These are phyloP conservation scores for Eidolon dupreanum DNA, from an alignment of 2,797 vertebrate species.

Conservation along the genomic window DNA sequence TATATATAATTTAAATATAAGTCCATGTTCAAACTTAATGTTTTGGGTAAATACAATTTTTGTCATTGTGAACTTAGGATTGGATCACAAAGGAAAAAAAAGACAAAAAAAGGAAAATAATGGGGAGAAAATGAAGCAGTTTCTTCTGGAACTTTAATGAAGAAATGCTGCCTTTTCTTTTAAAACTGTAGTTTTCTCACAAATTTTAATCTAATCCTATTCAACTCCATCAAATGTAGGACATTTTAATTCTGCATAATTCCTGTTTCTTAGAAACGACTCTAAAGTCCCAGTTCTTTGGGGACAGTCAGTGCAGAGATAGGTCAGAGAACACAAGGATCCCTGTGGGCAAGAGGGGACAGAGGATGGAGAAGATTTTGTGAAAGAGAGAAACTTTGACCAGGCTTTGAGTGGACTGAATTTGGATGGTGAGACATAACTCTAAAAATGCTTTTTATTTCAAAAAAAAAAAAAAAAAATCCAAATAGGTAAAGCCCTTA, in stretches of 20 bases:
- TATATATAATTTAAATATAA: conserved; percentile 40
- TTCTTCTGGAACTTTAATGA: neutral
- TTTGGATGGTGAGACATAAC: conserved; percentile 30
- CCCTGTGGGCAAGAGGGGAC: neutral
- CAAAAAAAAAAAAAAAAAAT: neutral
- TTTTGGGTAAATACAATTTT: too few species aligned
- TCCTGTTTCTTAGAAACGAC: conserved; percentile 65
- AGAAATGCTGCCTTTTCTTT: conserved; percentile 53
- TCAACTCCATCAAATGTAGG: conserved; percentile 54
- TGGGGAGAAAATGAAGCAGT: neutral
- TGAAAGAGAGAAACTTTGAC: conserved; percentile 50
- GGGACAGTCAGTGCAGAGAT: conserved; percentile 65
- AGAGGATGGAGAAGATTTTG: neutral
- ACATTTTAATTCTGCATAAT: conserved; percentile 66
- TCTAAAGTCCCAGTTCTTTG: conserved; percentile 45
- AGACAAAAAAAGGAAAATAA: neutral
- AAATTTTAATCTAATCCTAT: conserved; percentile 58
- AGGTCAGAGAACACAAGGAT: conserved; percentile 61
- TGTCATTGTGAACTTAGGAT: neutral
- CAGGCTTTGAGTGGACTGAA: neutral
- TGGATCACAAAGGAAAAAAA: neutral
- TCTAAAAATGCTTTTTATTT: neutral
- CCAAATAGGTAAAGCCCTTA: neutral
- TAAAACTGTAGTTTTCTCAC: conserved; percentile 50
- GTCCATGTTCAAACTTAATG: neutral